Percentiles rank a stretch among this genome's conserved stretches.
phyloP scores from a whole-genome alignment of 2,888 invertebrate species.

The Himalopsyche tibetana region DNA sequence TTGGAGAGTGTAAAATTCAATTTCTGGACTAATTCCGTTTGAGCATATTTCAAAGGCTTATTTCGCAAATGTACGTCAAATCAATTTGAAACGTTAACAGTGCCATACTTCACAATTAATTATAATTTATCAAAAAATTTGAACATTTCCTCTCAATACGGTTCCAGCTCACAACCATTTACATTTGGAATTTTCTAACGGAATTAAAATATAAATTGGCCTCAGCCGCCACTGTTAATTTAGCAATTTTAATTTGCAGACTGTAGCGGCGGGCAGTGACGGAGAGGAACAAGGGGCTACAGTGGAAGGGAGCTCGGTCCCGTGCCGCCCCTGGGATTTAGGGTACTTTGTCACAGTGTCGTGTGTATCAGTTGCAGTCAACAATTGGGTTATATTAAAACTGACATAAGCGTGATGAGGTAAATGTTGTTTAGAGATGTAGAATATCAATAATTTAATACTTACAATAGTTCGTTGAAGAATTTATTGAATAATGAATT shows the following conservation, averaged over 20 bases:
- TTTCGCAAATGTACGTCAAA: constrained; percentile 7
- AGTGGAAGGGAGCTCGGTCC: neutral
- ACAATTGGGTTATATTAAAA: neutral
- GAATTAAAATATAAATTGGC: constrained; percentile 65
- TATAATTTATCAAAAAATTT: constrained; percentile 27
- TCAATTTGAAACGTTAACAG: constrained; percentile 24
- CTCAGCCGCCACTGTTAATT: constrained; percentile 59
- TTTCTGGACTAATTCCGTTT: neutral
- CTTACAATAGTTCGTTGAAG: too few species aligned
- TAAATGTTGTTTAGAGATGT: too few species aligned
- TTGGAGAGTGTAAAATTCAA: constrained; percentile 8
- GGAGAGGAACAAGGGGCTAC: neutral
- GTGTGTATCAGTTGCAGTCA: constrained; percentile 9
- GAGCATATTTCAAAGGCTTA: constrained; percentile 30
- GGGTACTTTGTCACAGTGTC: constrained; percentile 37
- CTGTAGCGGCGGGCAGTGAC: constrained; percentile 23
- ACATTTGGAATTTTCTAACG: constrained; percentile 56
- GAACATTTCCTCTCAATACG: constrained; percentile 29
- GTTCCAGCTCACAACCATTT: neutral
- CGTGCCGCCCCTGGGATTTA: constrained; percentile 40
- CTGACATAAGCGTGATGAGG: too few species aligned
- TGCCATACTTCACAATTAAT: constrained; percentile 32
- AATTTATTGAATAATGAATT: too few species aligned
- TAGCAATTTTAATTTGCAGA: constrained; percentile 56
- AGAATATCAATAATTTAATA: too few species aligned